Evolutionary conservation across 2,888 invertebrate species (phyloP).

Genomic region (Pyrrhosoma nymphula): DNA sequence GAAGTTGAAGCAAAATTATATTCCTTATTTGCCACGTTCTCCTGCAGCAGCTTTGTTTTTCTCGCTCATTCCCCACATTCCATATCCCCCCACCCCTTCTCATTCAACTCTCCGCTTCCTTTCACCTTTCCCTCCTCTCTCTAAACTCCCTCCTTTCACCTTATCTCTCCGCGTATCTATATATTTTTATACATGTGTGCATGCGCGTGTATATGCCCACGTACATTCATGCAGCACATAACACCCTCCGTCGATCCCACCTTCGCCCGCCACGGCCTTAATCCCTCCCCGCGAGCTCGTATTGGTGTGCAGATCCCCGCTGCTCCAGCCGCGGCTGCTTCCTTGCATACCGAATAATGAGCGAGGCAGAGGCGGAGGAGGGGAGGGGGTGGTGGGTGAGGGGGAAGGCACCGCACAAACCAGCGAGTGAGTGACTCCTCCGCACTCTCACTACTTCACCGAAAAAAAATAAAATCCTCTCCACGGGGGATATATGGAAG

Average conservation of each 20-base stretch:
- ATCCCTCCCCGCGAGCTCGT: not conserved
- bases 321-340: slow-evolving; percentile 12
- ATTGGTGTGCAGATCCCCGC: slow-evolving; percentile 9
- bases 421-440: slow-evolving; percentile 37
- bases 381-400: not conserved
- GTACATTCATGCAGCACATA: not conserved
- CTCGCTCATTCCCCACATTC: not conserved
- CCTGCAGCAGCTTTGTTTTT: not conserved
- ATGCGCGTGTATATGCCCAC: not conserved
- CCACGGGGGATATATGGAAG: slow-evolving; percentile 13
- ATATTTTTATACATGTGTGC: no score
- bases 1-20: not conserved
- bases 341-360: slow-evolving; percentile 55
- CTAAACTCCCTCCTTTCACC: no score
- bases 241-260: not conserved
- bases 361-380: not conserved
- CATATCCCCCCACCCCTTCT: not conserved
- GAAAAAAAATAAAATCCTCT: slow-evolving; percentile 19
- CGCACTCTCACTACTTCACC: not conserved
- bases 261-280: not conserved
- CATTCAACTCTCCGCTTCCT: no score
- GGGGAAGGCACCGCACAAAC: slow-evolving; percentile 8
- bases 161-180: not conserved
- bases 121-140: no score
- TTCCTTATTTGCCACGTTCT: not conserved